Conservation (phyloP, 92 coral and sea anemone species). For the Scolanthus callimorphus region DNA sequence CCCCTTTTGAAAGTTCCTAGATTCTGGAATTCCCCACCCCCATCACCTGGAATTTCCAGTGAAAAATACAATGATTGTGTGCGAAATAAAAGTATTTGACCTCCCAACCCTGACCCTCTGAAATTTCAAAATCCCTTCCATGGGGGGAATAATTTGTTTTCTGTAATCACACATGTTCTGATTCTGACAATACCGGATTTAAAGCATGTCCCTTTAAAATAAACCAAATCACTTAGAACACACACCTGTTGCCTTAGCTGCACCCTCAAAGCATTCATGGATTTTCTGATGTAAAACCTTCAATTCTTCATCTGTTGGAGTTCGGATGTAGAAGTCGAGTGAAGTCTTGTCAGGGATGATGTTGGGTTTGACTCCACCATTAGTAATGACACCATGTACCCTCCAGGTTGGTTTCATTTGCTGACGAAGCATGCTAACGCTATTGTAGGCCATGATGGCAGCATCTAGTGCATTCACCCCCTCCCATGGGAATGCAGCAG, state of each 20-base stretch:
- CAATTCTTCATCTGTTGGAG: slow-evolving; percentile 75
- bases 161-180: not conserved
- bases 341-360: slow-evolving; percentile 81
- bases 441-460: slow-evolving; percentile 85
- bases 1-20: no score
- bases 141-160: no score
- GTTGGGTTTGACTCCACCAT: slow-evolving; percentile 84
- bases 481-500: slow-evolving; percentile 94
- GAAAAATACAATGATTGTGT: no score
- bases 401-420: slow-evolving; percentile 95
- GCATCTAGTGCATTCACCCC: slow-evolving; percentile 95
- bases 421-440: slow-evolving; percentile 80
- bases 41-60: no score
- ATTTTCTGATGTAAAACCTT: slow-evolving; percentile 53
- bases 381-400: slow-evolving; percentile 82
- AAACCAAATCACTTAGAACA: no score
- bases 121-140: no score
- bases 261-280: slow-evolving; percentile 64
- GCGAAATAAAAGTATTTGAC: no score
- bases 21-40: no score
- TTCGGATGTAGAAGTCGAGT: slow-evolving; percentile 55
- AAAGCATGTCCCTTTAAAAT: no score
- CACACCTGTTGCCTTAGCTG: slow-evolving; percentile 93
- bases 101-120: no score
- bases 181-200: slow-evolving; percentile 3